Conservation (phyloP, 92 coral and sea anemone genomes). For the Palythoa grandis region DNA sequence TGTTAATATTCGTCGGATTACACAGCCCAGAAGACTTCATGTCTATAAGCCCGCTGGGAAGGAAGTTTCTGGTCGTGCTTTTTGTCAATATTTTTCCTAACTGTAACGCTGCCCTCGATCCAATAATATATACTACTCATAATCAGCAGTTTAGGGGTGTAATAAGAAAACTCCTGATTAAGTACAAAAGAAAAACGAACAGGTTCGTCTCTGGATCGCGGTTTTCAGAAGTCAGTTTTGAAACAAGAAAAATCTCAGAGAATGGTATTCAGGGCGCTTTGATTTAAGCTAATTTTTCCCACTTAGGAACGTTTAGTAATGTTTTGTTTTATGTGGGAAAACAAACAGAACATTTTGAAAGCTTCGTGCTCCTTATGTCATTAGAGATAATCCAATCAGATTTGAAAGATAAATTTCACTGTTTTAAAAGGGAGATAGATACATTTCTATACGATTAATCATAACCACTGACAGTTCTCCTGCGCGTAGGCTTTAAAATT, state of each 20-base stretch:
- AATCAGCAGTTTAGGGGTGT: slow-evolving; percentile 83
- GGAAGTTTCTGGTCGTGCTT: slow-evolving; percentile 45
- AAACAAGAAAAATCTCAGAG: slow-evolving; percentile 23
- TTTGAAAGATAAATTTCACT: neutral
- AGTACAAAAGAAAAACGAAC: slow-evolving; percentile 25
- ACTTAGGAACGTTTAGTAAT: neutral
- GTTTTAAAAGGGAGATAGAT: too few relatives aligned
- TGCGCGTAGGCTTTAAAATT: too few relatives aligned
- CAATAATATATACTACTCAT: slow-evolving; percentile 82
- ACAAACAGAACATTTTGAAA: neutral
- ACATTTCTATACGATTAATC: too few relatives aligned
- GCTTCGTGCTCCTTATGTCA: neutral
- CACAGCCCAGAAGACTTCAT: slow-evolving; percentile 62
- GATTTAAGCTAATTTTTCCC: neutral
- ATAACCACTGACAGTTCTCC: too few relatives aligned
- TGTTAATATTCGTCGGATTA: slow-evolving; percentile 68
- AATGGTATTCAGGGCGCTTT: neutral
- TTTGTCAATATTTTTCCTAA: slow-evolving; percentile 83
- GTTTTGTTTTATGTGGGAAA: neutral
- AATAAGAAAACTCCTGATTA: slow-evolving; percentile 52
- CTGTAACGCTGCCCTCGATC: slow-evolving; percentile 83
- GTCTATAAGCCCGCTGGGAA: slow-evolving; percentile 57
- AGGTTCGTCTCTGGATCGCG: slow-evolving; percentile 19
- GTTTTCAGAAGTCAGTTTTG: slow-evolving; percentile 11
- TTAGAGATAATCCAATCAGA: neutral